phyloP scores from a whole-genome alignment of 2,113 vertebrate species.

The Apodemus speciosus region DNA sequence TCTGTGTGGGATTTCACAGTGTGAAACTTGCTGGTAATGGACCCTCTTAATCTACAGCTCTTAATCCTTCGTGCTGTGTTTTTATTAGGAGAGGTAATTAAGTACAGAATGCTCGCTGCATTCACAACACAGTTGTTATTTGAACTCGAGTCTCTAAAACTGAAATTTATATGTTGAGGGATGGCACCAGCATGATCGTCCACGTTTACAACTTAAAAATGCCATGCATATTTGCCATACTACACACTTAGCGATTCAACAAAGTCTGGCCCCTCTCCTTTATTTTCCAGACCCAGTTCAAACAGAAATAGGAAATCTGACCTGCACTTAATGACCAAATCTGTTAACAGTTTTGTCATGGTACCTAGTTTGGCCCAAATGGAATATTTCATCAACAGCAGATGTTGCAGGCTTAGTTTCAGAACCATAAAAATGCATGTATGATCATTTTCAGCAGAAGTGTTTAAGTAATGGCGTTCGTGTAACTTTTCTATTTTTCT shows the following conservation, averaged over 20 bases:
- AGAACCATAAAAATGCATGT: constrained; percentile 19
- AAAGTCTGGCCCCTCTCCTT: constrained; percentile 56
- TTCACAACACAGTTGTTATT: constrained; percentile 55
- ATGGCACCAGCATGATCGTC: not conserved
- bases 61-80: constrained; percentile 63
- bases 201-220: constrained; percentile 66
- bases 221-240: constrained; percentile 54
- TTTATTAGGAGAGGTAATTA: constrained; percentile 70
- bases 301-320: constrained; percentile 68
- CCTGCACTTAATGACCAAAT: constrained; percentile 51
- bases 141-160: constrained; percentile 53
- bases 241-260: constrained; percentile 64
- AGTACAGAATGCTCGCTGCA: constrained; percentile 47
- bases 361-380: constrained; percentile 49
- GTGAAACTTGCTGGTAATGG: constrained; percentile 56
- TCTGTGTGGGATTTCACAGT: constrained; percentile 22
- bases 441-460: not conserved
- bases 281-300: constrained; percentile 51
- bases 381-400: constrained; percentile 23
- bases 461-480: constrained; percentile 9
- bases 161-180: constrained; percentile 57
- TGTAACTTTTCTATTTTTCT: not conserved
- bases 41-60: constrained; percentile 23
- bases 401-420: constrained; percentile 31
- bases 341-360: constrained; percentile 61